Evolutionary conservation across 1,140 invertebrate species (phyloP), one percentile per base, ranked within the genome.

Genomic region (Drosophila baimaii): DNA sequence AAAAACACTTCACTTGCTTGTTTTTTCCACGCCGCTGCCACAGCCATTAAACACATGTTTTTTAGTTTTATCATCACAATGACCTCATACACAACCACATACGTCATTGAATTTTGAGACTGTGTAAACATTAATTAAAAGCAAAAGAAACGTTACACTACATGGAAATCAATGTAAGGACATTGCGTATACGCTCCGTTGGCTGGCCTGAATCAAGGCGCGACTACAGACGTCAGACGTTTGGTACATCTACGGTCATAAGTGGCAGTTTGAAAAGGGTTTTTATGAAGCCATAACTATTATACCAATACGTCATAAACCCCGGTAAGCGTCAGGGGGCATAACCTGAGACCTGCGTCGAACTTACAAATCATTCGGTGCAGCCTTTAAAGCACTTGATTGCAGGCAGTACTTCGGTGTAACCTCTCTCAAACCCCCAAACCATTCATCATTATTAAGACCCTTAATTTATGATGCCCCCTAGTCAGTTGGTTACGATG

Each of bases 361-460:
- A 46, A 29, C 44, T 49, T 51, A 73, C 68, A 73, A 73, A 54
- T 72, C 70, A 73, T 31, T 72, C 31, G 69, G 57, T 21, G 33
- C 44, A 55, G 54, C 25, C 56, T 68, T 77, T 64, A 78, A 63
- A 58, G 75, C 47, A 59, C 63, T 77, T 43, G 47, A 68, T 54
- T 69, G 46, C 51, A 43, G 39, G 43, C 41, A 17, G 57, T 19
- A 41, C 39, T 25, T 46, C 31, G 44, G 8, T 23, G 31, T 35
- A 35, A 54, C 49, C 39, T 23, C 39, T 23, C 23, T 51, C 9
- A 54, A 21, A 8, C 27, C 51, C 69, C 35, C 56, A 35, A 19
- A 37, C 44, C 82, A 88, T 88, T 79, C 77, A 88, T 88, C 83
- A 88, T 89, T 83, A 88, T 88, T 88, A 88, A 83, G 83, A 61